Percentiles rank a stretch among this genome's conserved stretches.
These are phyloP conservation scores for Nemotelus nigrinus DNA, from an alignment of 2,888 invertebrate genomes.

Conservation along the genomic window DNA sequence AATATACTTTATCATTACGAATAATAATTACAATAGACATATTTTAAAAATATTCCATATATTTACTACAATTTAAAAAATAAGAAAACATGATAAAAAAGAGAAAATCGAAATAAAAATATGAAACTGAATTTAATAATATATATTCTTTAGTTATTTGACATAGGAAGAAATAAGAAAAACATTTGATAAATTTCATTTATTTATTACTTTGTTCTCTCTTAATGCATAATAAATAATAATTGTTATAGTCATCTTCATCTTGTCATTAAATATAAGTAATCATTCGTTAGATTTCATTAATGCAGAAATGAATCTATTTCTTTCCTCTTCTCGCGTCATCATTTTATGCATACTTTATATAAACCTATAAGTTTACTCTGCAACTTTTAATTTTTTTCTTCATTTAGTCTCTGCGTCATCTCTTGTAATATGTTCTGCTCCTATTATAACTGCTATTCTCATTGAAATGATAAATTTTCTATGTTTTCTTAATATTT, in stretches of 20 bases:
- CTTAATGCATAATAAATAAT: conserved; percentile 43
- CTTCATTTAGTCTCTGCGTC: conserved; percentile 8
- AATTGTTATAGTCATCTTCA: background rate
- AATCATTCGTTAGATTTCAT: conserved; percentile 12
- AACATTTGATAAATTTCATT: conserved; percentile 10
- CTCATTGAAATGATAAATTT: conserved; percentile 26
- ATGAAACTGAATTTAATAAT: conserved; percentile 11
- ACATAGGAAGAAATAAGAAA: conserved; percentile 12
- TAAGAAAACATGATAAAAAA: conserved; percentile 32
- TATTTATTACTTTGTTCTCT: conserved; percentile 31
- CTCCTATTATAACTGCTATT: background rate
- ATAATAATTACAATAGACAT: conserved; percentile 36
- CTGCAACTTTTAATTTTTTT: background rate
- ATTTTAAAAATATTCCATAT: conserved; percentile 35
- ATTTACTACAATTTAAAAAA: conserved; percentile 23
- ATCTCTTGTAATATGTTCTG: conserved; percentile 21
- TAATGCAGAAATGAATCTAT: conserved; percentile 15
- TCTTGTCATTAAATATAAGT: too few species aligned
- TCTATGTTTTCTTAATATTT: conserved; percentile 7
- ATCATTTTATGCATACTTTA: conserved; percentile 15
- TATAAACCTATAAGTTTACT: conserved; percentile 24
- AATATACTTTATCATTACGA: background rate
- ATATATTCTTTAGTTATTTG: background rate
- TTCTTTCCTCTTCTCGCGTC: background rate
- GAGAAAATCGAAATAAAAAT: conserved; percentile 21